Conservation (phyloP, 2,888 invertebrate genomes). For the Theretra japonica region DNA sequence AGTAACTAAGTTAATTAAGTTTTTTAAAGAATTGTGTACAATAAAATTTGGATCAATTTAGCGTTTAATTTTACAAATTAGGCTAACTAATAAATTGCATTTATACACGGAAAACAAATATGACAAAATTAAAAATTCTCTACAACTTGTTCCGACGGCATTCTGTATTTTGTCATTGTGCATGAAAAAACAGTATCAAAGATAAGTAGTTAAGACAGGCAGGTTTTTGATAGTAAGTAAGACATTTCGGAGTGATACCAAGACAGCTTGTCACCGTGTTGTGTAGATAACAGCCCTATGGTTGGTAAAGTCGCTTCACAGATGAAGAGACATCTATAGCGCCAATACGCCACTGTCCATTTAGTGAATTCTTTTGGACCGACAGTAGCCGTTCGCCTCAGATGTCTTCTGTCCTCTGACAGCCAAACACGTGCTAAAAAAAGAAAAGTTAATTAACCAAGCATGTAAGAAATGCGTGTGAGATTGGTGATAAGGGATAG, state of each 20-base stretch:
- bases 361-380: neutral
- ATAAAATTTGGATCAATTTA: too few relatives aligned
- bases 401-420: neutral
- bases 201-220: neutral
- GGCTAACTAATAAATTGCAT: neutral
- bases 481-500: neutral
- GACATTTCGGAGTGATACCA: neutral
- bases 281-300: neutral
- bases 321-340: neutral
- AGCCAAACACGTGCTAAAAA: slow-evolving; percentile 1
- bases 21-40: too few relatives aligned
- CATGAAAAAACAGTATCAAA: neutral
- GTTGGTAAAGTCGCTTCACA: slow-evolving; percentile 9
- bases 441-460: slow-evolving; percentile 5
- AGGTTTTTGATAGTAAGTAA: slow-evolving; percentile 4
- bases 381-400: neutral
- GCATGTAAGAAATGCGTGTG: neutral
- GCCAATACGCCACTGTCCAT: neutral
- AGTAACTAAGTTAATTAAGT: too few relatives aligned
- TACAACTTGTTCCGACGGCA: neutral
- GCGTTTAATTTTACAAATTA: too few relatives aligned
- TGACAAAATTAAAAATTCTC: neutral
- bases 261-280: slow-evolving; percentile 16
- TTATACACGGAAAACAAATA: neutral
- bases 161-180: neutral